Evolutionary conservation across 2,797 vertebrate genomes (phyloP).

Genomic region (Dendrocincla fuliginosa): DNA sequence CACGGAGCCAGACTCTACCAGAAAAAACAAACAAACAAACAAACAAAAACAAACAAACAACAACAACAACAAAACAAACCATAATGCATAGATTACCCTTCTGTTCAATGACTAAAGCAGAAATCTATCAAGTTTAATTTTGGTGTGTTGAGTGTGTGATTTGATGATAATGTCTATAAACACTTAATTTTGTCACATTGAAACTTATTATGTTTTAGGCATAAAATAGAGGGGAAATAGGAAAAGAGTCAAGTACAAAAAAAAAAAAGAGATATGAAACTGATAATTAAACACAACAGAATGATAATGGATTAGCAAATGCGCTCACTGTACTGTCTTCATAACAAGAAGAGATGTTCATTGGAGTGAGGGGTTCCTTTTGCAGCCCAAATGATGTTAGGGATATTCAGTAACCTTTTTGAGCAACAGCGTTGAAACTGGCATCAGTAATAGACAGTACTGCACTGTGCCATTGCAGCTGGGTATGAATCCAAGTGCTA

Average conservation of each 20-base stretch:
- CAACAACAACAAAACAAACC: neutral
- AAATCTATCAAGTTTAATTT: neutral
- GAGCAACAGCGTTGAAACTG: slow-evolving; percentile 37
- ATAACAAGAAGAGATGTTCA: slow-evolving; percentile 18
- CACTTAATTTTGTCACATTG: neutral
- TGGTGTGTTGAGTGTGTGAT: neutral
- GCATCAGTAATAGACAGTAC: slow-evolving; percentile 54
- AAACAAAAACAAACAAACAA: too few species aligned
- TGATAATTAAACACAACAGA: slow-evolving; percentile 36
- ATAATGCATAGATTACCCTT: neutral
- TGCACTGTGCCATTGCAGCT: slow-evolving; percentile 70
- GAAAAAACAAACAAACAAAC: too few species aligned
- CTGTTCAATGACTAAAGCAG: neutral
- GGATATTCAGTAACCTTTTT: slow-evolving; percentile 64
- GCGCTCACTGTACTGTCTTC: slow-evolving; percentile 16
- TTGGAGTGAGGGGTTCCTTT: slow-evolving; percentile 20
- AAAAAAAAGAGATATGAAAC: neutral
- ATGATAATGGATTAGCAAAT: slow-evolving; percentile 60
- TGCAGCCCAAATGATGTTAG: neutral
- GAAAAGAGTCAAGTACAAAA: slow-evolving; percentile 38
- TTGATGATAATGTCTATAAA: neutral
- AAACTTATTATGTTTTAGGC: neutral
- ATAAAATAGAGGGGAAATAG: neutral
- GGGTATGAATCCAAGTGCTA: slow-evolving; percentile 50
- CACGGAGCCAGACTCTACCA: neutral